Base-by-base conservation (phyloP, 2,888 invertebrate genomes). In the Trichopria drosophilae region DNA sequence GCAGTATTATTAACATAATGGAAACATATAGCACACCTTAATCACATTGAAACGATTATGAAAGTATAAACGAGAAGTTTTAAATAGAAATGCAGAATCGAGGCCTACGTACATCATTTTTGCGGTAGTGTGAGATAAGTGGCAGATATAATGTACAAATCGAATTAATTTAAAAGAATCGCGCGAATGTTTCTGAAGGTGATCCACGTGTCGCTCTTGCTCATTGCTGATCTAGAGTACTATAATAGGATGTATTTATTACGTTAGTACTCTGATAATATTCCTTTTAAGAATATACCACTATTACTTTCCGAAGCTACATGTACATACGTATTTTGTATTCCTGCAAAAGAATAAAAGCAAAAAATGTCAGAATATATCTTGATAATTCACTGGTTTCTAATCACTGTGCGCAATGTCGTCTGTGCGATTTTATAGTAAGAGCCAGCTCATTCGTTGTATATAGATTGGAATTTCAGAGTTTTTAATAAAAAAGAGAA, bases 261-360 rank as follows among this genome's bases (percentile, higher is more conserved):
- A 65, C 64, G 66, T 65, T 60, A 69, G 65, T 66, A 69, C 60
- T 64, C 71, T 65, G 67, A 69, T 67, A 68, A 70, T 68, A 71
- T 73, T 73, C 71, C 68, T 72, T 70, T 68, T 66, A 72, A 65
- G 61, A 71, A 71, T 71, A 68, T 70, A 72, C 66, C 68, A 69
- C 69, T 69, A 72, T 72, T 71, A 71, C 69, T 72, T 72, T 71
- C 70, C 58, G 62, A 71, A 72, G 68, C 73, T 73, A 72, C 71
- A 68, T 74, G 73, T 74, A 74, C 65, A 74, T 74, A 74, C 67
- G 68, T 72, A 73, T 74, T 74, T 74, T 74, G 73, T 74, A 74
- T 74, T 72, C 72, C 72, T 72, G 69, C 70, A 69, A 71, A 58
- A 67, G 69, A 66, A 68, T 59, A 62, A 12, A 39, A 51, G 36